phyloP scores from a whole-genome alignment of 2,888 invertebrate genomes.

The Phyllotreta cruciferae region DNA sequence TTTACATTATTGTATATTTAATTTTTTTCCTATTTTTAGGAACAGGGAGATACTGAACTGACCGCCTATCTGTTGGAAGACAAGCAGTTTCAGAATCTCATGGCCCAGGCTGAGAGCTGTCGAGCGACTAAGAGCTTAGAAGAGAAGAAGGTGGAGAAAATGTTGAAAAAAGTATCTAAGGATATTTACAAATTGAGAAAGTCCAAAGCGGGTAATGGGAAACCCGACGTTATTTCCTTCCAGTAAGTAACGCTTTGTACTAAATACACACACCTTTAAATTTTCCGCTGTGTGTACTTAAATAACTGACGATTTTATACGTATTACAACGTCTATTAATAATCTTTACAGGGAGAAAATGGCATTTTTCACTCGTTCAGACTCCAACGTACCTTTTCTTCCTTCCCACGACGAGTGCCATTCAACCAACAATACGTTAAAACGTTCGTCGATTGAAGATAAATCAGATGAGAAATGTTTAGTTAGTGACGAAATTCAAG shows the following conservation, averaged over 20 bases:
- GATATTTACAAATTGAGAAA: constrained; percentile 91
- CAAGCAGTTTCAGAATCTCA: constrained; percentile 80
- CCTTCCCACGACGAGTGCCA: constrained; percentile 69
- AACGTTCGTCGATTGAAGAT: constrained; percentile 41
- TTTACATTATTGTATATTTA: neutral
- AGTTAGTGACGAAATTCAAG: constrained; percentile 58
- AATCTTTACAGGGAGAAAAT: constrained; percentile 85
- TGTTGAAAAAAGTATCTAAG: constrained; percentile 86
- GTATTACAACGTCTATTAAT: constrained; percentile 7
- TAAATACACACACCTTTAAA: neutral
- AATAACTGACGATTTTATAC: neutral
- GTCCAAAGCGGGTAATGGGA: constrained; percentile 84
- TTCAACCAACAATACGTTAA: constrained; percentile 50
- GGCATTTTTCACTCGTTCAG: constrained; percentile 91
- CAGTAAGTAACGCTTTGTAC: constrained; percentile 68
- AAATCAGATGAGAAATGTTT: constrained; percentile 42
- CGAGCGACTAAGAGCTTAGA: constrained; percentile 65
- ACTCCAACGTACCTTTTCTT: constrained; percentile 76
- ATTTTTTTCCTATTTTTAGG: neutral
- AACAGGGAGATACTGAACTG: constrained; percentile 78
- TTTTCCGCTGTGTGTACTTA: constrained; percentile 9
- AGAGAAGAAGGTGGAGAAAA: constrained; percentile 77
- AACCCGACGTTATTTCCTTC: constrained; percentile 91
- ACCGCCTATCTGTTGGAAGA: constrained; percentile 89
- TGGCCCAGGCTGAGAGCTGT: constrained; percentile 65